Evolutionary conservation across 2,113 vertebrate species (phyloP).

Genomic region (Pitta sordida): DNA sequence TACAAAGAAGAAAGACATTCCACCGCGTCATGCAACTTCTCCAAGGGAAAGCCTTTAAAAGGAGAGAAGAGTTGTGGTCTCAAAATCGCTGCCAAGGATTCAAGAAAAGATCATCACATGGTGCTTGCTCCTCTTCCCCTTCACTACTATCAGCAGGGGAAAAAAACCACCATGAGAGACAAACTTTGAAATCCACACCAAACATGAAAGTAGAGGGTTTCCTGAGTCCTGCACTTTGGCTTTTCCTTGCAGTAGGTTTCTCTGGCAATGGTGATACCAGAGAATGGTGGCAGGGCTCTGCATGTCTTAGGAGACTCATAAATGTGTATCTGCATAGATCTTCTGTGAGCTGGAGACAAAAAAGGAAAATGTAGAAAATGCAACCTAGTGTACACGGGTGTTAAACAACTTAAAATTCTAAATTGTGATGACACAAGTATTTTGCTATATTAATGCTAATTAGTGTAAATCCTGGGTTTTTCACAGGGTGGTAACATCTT

Average conservation of each 20-base stretch:
- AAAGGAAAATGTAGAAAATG: neutral
- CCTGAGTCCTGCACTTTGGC: neutral
- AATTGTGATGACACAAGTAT: neutral
- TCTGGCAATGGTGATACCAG: neutral
- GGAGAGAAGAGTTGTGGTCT: neutral
- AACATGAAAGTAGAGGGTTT: neutral
- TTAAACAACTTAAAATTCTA: neutral
- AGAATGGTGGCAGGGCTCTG: neutral
- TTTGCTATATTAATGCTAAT: neutral
- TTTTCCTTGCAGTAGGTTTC: neutral
- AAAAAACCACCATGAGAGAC: neutral
- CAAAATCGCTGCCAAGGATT: neutral
- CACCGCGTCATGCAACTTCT: neutral
- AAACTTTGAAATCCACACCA: neutral
- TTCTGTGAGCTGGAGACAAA: neutral
- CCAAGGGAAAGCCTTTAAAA: neutral
- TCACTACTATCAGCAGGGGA: neutral
- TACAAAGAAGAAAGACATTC: conserved; percentile 38
- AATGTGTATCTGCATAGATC: neutral
- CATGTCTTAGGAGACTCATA: neutral
- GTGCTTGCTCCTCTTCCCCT: neutral
- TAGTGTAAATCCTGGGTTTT: neutral
- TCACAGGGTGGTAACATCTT: neutral
- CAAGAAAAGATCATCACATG: neutral
- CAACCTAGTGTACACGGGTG: no score